phyloP scores from a whole-genome alignment of 2,797 vertebrate species.

The Nasua narica region DNA sequence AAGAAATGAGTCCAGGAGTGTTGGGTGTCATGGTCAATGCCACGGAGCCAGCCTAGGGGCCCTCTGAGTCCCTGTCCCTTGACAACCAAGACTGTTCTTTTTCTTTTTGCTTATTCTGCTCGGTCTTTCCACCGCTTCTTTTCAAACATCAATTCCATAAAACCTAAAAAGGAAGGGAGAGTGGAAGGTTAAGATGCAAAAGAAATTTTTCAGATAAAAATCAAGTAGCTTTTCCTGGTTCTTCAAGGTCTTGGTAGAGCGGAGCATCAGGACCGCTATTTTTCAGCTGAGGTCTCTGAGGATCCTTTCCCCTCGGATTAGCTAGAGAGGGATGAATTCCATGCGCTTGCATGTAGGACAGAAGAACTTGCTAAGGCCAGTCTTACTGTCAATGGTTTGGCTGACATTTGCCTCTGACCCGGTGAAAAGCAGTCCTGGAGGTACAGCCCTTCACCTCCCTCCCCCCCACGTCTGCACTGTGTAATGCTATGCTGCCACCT shows the following conservation, averaged over 20 bases:
- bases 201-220: neutral
- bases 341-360: neutral
- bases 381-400: neutral
- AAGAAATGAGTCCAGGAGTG: neutral
- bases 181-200: neutral
- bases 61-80: neutral
- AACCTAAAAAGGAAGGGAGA: neutral
- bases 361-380: neutral
- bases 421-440: neutral
- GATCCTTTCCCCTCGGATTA: neutral
- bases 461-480: neutral
- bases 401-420: neutral
- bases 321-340: neutral
- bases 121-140: neutral
- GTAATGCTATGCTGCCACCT: constrained; percentile 81
- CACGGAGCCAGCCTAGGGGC: fast-evolving
- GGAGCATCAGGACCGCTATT: neutral
- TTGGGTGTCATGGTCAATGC: fast-evolving
- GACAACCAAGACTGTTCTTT: neutral
- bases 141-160: neutral
- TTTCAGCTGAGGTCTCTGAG: neutral
- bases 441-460: fast-evolving
- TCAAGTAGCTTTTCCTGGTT: neutral
- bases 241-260: neutral
- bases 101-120: neutral